Base-by-base conservation (phyloP, 1,140 invertebrate genomes). In the Achroia grisella region DNA sequence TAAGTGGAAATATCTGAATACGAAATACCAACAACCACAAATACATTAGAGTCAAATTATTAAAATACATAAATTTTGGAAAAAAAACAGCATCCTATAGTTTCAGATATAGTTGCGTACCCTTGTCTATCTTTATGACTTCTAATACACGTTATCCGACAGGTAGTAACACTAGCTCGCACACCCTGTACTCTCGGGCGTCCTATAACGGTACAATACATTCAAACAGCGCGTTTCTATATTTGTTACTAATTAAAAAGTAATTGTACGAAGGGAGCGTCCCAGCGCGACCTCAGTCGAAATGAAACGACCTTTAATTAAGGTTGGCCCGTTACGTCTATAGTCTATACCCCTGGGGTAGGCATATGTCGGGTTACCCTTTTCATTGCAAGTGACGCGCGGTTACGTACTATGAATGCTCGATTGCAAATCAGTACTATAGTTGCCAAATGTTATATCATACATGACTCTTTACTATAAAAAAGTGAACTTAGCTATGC, bases 271-370 rank as follows among this genome's bases (percentile, higher is more conserved):
- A 34, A 31, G 36, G 42, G 32, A 17, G 10, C 13, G 35, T 10
- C 35, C 35, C 35, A 30, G 27, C 29, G 47, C 41, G 47, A 55
- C 47, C 49, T 50, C 55, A 50, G 58, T 49, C 41, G 47, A 55
- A 70, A 67, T 60, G 63, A 60, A 60, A 67, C 60, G 45, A 53
- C 53, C 62, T 62, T 72, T 72, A 72, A 72, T 72, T 72, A 69
- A 72, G 59, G 56, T 39, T 60, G 43, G 43, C 39, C 27, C 6
- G 17, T 6, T 23, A 23, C 17, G 17, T 23, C 17, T 23, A 23
- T 23, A 23, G 17, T 23, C 17, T 23, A 23, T 40, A 33, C 44
- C 39, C 45, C 40, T 39, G 51, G 34, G 35, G 40, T 42, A 58
- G 57, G 61, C 54, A 62, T 62, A 49, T 64, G 67, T 64, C 53